Percentiles rank a stretch among this genome's conserved stretches.
These are phyloP conservation scores for Intellagama lesueurii DNA, from an alignment of 2,797 vertebrate genomes.

Conservation along the genomic window DNA sequence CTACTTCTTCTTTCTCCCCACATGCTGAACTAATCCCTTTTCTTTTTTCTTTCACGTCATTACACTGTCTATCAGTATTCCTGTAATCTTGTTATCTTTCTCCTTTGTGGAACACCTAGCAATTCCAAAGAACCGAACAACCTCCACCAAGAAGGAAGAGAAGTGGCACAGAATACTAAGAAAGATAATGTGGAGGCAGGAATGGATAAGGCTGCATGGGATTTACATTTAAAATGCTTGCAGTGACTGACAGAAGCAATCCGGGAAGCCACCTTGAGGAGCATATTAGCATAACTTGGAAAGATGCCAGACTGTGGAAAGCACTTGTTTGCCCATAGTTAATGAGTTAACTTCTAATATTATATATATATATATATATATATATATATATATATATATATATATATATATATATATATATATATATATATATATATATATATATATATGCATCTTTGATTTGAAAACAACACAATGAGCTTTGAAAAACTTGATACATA, in stretches of 20 bases:
- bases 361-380: no score
- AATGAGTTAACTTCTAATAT: not conserved
- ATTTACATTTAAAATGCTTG: slow-evolving; percentile 42
- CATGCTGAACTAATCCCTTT: not conserved
- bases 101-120: slow-evolving; percentile 34
- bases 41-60: slow-evolving; percentile 39
- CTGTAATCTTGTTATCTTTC: slow-evolving; percentile 32
- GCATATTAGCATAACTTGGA: slow-evolving; percentile 54
- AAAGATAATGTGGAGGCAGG: not conserved
- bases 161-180: not conserved
- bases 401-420: no score
- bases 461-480: slow-evolving; percentile 50
- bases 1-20: no score
- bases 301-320: slow-evolving; percentile 11
- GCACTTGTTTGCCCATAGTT: slow-evolving; percentile 43
- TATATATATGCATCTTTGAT: slow-evolving; percentile 57
- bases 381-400: no score
- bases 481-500: not conserved
- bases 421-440: no score
- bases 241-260: slow-evolving; percentile 44
- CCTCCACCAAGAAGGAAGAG: not conserved
- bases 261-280: slow-evolving; percentile 52
- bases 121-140: slow-evolving; percentile 8
- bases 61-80: slow-evolving; percentile 47
- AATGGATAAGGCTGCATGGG: slow-evolving; percentile 44